phyloP scores from a whole-genome alignment of 2,797 vertebrate genomes.

The Varecia variegata region DNA sequence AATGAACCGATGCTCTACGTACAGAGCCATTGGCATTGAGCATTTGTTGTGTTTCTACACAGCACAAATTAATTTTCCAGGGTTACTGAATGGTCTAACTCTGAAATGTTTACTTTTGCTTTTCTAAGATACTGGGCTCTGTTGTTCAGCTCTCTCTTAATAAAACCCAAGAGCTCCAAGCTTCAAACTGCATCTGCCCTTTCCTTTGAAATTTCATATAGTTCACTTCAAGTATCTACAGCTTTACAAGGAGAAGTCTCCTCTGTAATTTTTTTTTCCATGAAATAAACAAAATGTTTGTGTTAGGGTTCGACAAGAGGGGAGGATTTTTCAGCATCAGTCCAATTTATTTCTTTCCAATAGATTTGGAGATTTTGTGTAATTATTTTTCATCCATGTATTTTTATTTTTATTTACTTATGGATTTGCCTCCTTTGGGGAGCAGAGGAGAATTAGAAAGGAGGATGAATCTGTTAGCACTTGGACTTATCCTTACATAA shows the following conservation, averaged over 20 bases:
- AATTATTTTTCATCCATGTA: not conserved
- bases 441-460: slow-evolving; percentile 2
- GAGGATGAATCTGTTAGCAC: slow-evolving; percentile 13
- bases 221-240: not conserved
- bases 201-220: not conserved
- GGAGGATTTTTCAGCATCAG: not conserved
- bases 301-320: not conserved
- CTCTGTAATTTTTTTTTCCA: not conserved
- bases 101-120: slow-evolving; percentile 35
- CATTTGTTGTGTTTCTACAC: not conserved
- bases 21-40: not conserved
- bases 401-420: slow-evolving; percentile 11
- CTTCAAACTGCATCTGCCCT: slow-evolving; percentile 1
- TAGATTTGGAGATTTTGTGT: not conserved
- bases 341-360: slow-evolving; percentile 9
- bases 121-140: not conserved
- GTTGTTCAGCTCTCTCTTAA: slow-evolving; percentile 13
- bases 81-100: not conserved
- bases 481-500: slow-evolving; percentile 57
- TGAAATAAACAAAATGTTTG: not conserved
- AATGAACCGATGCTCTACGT: slow-evolving; percentile 53
- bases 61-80: slow-evolving; percentile 60
- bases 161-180: slow-evolving; percentile 48
- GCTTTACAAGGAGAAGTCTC: not conserved
- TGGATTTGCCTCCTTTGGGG: not conserved